These are phyloP conservation scores for Lobophora halterata DNA, from an alignment of 2,888 invertebrate genomes.

Conservation along the genomic window DNA sequence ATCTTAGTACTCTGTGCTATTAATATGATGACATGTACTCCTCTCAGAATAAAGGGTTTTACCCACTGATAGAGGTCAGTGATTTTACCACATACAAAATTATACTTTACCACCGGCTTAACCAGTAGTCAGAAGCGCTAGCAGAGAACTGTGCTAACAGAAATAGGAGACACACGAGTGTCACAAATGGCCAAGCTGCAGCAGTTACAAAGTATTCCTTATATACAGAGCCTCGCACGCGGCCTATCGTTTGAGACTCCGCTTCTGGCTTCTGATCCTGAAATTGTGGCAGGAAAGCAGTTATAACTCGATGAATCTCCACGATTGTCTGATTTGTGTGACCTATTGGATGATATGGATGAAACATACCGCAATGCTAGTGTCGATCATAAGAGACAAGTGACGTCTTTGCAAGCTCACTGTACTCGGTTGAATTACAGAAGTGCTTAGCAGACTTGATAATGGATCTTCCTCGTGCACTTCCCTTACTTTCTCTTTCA, in stretches of 20 bases:
- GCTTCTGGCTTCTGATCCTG: slow-evolving; percentile 67
- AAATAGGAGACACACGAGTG: slow-evolving; percentile 56
- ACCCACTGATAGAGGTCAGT: no score
- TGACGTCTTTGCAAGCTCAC: slow-evolving; percentile 53
- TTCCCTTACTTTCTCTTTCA: slow-evolving; percentile 61
- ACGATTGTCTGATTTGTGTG: not conserved
- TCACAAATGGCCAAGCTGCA: slow-evolving; percentile 48
- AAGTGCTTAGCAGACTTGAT: slow-evolving; percentile 37
- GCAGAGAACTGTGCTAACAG: slow-evolving; percentile 81
- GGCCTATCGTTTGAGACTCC: slow-evolving; percentile 58
- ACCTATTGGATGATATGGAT: not conserved
- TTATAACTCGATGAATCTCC: not conserved
- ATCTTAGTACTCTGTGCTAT: no score
- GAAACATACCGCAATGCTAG: slow-evolving; percentile 48
- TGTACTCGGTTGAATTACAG: slow-evolving; percentile 46
- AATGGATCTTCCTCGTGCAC: slow-evolving; percentile 51
- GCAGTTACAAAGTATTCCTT: slow-evolving; percentile 65
- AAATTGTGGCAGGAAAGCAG: slow-evolving; percentile 13
- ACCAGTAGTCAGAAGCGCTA: slow-evolving; percentile 71
- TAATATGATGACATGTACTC: no score
- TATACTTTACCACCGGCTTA: slow-evolving; percentile 59
- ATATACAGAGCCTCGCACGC: slow-evolving; percentile 63
- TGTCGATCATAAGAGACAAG: slow-evolving; percentile 54
- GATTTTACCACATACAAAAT: not conserved
- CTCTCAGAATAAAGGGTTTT: no score